These are phyloP conservation scores for Drosophila niveifrons DNA, from an alignment of 2,888 invertebrate species.

Conservation along the genomic window DNA sequence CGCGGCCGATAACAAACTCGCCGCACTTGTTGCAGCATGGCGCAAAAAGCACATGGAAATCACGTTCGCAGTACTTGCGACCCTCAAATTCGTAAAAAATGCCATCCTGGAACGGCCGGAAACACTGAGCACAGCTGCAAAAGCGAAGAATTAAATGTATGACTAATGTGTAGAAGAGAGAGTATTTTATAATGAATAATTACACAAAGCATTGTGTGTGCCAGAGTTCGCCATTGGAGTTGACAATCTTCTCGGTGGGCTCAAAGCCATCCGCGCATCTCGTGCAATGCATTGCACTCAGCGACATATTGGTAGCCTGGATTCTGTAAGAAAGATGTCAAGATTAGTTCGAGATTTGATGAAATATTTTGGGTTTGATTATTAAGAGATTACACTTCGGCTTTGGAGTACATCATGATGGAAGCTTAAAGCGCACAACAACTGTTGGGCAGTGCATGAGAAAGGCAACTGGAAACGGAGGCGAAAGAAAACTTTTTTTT, in stretches of 20 bases:
- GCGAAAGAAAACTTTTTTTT: constrained; percentile 1
- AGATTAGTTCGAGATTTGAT: constrained; percentile 4
- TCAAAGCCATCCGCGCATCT: constrained; percentile 98
- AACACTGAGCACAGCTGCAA: constrained; percentile 98
- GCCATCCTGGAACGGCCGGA: constrained; percentile 98
- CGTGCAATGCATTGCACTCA: constrained; percentile 97
- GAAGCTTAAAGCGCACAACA: constrained; percentile 35
- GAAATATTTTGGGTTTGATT: neutral
- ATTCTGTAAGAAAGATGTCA: constrained; percentile 68
- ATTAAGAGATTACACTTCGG: constrained; percentile 77
- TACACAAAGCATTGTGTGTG: constrained; percentile 99
- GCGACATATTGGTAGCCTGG: constrained; percentile 89
- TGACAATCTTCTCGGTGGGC: constrained; percentile 98
- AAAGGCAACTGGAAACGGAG: constrained; percentile 50
- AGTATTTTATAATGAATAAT: neutral
- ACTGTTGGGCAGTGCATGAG: constrained; percentile 43
- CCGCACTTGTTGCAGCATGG: constrained; percentile 95
- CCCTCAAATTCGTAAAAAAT: constrained; percentile 99
- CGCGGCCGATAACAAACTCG: constrained; percentile 99
- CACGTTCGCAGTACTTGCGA: constrained; percentile 99
- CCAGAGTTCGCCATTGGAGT: constrained; percentile 99
- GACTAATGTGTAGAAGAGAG: neutral
- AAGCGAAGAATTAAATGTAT: neutral
- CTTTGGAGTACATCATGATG: constrained; percentile 82
- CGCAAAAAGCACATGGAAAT: constrained; percentile 98